Evolutionary conservation across 2,888 invertebrate genomes (phyloP).

Genomic region (Sminthurides aquaticus): DNA sequence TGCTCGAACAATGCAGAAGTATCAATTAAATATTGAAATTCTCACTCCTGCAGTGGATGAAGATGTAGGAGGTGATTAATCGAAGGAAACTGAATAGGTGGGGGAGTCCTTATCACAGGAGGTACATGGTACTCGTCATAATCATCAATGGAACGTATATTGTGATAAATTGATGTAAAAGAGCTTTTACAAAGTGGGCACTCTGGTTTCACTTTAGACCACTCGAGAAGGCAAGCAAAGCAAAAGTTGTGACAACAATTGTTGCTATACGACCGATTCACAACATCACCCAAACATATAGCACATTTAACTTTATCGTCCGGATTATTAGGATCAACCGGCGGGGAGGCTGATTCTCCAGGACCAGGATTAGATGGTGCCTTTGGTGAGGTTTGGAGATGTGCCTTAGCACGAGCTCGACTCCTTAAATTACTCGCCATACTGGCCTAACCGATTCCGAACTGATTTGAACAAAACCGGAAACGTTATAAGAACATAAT

Average conservation of each 20-base stretch:
- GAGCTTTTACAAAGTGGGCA: constrained; percentile 90
- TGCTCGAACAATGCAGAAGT: too few relatives aligned
- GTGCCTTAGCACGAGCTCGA: constrained; percentile 13
- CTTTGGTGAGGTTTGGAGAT: background rate
- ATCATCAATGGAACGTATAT: constrained; percentile 75
- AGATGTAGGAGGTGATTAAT: background rate
- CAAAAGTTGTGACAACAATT: constrained; percentile 91
- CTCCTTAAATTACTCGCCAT: constrained; percentile 21
- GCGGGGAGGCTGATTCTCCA: background rate
- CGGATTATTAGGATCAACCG: constrained; percentile 7
- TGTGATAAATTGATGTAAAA: constrained; percentile 86
- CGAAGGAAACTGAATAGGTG: too few relatives aligned
- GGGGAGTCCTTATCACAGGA: constrained; percentile 21
- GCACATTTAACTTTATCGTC: constrained; percentile 61
- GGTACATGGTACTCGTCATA: constrained; percentile 70
- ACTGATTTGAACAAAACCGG: too few relatives aligned
- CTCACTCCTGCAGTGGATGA: constrained; percentile 15
- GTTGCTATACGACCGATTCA: constrained; percentile 84
- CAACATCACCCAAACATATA: constrained; percentile 78
- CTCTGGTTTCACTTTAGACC: constrained; percentile 90
- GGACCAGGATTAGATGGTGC: background rate
- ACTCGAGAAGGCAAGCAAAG: constrained; percentile 81
- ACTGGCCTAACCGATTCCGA: too few relatives aligned
- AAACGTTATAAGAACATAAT: too few relatives aligned
- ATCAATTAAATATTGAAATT: background rate